Evolutionary conservation across 2,888 invertebrate genomes (phyloP).

Genomic region (Cylloceria caligata): DNA sequence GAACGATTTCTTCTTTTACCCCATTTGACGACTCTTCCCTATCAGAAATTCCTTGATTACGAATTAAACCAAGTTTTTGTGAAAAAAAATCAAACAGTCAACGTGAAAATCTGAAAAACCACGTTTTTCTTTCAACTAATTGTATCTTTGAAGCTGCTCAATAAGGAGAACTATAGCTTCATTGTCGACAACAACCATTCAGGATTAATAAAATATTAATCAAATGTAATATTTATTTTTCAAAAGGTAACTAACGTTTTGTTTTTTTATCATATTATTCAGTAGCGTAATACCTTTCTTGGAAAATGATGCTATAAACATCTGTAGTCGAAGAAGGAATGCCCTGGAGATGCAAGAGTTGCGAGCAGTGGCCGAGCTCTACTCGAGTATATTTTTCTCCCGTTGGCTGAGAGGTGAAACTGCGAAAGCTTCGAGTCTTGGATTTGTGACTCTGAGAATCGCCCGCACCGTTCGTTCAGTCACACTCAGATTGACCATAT

Average conservation of each 20-base stretch:
- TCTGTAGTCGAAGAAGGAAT: conserved; percentile 82
- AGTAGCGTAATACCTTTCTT: conserved; percentile 78
- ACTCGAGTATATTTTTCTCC: conserved; percentile 84
- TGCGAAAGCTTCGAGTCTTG: conserved; percentile 82
- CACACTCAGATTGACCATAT: conserved; percentile 77
- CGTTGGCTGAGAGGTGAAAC: conserved; percentile 83
- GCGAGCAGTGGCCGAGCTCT: conserved; percentile 84
- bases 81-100: no score
- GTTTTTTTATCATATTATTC: conserved; percentile 29
- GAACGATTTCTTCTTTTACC: no score
- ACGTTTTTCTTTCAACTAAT: no score
- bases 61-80: no score
- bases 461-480: conserved; percentile 80
- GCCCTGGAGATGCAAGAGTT: conserved; percentile 84
- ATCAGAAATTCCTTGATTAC: no score
- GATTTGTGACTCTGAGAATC: conserved; percentile 82
- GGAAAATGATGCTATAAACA: conserved; percentile 83
- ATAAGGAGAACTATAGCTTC: no score
- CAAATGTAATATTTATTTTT: background rate
- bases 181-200: no score
- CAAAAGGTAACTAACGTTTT: background rate
- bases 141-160: no score
- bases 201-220: background rate
- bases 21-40: no score
- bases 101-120: no score